Base-by-base conservation (phyloP, 2,797 vertebrate species). In the Enteromius fasciolatus region DNA sequence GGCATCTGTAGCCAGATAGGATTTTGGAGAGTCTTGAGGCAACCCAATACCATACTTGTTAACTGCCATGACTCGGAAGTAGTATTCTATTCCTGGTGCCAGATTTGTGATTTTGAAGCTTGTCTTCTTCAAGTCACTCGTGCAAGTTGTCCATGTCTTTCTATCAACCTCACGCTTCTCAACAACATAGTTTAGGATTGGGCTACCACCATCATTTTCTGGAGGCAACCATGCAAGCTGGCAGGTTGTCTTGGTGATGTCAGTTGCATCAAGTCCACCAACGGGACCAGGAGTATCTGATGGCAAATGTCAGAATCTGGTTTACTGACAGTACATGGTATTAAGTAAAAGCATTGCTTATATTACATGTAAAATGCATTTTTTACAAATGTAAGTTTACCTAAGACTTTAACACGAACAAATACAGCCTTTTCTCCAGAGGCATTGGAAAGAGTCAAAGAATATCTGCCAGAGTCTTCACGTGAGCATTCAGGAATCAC, bases 281-380 rank as follows among this genome's bases (percentile, higher is more conserved):
- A 99, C 98, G n/a, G 97, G 97, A 81, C 98, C 98, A 75, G 98
- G 97, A 88, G 98, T 99, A 92, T 99, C 98, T 99, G 86, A 87
- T 67, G 41, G 67, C n/a, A 76, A 20, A 69, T 57, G 39, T 75
- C 31, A 81, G 31, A 2, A 52, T 20, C 80, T 66, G 2, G n/a
- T 41, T 76, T 75, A 67, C 8, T 1, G n/a, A 59, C 78, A 64
- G 5, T 73, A 48, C 8, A 28, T 68, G 28, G 8, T 33, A 36
- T 20, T 15, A 7, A 4, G 36, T 48, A 31, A 64, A 69, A 48
- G 12, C n/a, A 54, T 41, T n/a, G 18, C n/a, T 15, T 63, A 33
- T 80, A 17, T 76, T 46, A 44, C 12, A 52, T 70, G 70, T 33
- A 81, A 75, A 63, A 54, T 76, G 28, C 41, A 11, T 76, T 75